These are phyloP conservation scores for Meloe dianella DNA, from an alignment of 2,888 invertebrate genomes.

Conservation along the genomic window DNA sequence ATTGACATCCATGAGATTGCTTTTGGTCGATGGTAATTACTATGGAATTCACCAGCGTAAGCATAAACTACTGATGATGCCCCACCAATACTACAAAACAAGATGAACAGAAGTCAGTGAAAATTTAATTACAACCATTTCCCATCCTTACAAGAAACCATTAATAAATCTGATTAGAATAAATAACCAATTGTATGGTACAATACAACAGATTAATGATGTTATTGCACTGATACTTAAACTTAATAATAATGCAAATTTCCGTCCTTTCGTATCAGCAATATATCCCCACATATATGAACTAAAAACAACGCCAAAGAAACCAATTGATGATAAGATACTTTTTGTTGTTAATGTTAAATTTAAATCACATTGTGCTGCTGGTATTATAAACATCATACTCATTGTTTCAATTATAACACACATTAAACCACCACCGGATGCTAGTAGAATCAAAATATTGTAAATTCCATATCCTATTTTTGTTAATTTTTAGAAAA, in stretches of 20 bases:
- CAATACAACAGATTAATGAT: conserved; percentile 62
- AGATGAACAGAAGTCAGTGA: too few relatives aligned
- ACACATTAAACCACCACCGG: conserved; percentile 69
- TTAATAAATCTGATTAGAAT: conserved; percentile 62
- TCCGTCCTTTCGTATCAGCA: conserved; percentile 64
- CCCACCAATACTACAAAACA: conserved; percentile 53
- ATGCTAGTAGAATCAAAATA: conserved; percentile 65
- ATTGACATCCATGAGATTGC: conserved; percentile 57
- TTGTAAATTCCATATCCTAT: conserved; percentile 70
- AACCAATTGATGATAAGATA: conserved; percentile 69
- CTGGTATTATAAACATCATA: conserved; percentile 70
- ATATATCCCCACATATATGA: conserved; percentile 67
- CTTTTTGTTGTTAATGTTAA: conserved; percentile 69
- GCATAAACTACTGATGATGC: conserved; percentile 63
- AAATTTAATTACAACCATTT: too few relatives aligned
- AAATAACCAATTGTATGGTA: conserved; percentile 62
- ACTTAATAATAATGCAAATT: conserved; percentile 60
- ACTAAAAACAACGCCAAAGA: conserved; percentile 67
- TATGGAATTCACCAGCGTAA: conserved; percentile 63
- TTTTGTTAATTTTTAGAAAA: too few relatives aligned
- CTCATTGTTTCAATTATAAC: conserved; percentile 73
- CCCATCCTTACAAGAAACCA: conserved; percentile 64
- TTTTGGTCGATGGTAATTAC: conserved; percentile 58
- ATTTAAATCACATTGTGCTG: conserved; percentile 71
- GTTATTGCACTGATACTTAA: conserved; percentile 60